Evolutionary conservation across 2,113 vertebrate genomes (phyloP).

Genomic region (Coryphaenoides rupestris): DNA sequence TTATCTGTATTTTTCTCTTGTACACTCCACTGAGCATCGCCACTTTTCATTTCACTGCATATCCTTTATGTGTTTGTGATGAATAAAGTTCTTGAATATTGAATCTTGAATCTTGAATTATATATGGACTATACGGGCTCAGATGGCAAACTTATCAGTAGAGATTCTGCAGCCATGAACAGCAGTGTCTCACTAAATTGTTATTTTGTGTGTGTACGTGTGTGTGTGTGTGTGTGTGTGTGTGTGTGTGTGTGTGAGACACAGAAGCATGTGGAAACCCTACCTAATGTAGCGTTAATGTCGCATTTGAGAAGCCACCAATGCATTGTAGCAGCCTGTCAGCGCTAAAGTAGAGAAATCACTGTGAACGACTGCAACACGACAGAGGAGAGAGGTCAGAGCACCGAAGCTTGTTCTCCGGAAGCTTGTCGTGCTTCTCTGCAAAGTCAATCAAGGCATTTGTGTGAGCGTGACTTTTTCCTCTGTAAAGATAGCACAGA

Average conservation of each 20-base stretch:
- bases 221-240: constrained; percentile 3
- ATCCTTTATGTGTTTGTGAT: too few relatives aligned
- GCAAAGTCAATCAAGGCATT: constrained; percentile 41
- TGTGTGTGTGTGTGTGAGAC: constrained; percentile 49
- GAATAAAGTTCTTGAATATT: too few relatives aligned
- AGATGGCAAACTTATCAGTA: constrained; percentile 41
- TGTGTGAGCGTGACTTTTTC: constrained; percentile 24
- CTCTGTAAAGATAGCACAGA: constrained; percentile 13
- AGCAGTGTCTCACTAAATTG: constrained; percentile 58
- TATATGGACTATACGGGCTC: too few relatives aligned
- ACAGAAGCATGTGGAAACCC: constrained; percentile 54
- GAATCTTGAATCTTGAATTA: too few relatives aligned
- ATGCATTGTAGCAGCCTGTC: constrained; percentile 69
- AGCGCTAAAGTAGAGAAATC: constrained; percentile 63
- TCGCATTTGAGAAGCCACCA: constrained; percentile 64
- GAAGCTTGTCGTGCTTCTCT: constrained; percentile 42
- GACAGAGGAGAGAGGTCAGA: constrained; percentile 46
- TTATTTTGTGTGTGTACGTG: constrained; percentile 46
- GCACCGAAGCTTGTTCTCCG: constrained; percentile 45
- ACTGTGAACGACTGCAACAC: constrained; percentile 48
- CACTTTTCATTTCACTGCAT: too few relatives aligned
- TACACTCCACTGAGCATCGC: too few relatives aligned
- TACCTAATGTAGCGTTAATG: constrained; percentile 71
- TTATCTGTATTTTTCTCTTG: too few relatives aligned
- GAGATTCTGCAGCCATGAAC: constrained; percentile 53